Evolutionary conservation across 1,140 invertebrate species (phyloP), one percentile per base, ranked within the genome.

Genomic region (Pseudomyrmex concolor): DNA sequence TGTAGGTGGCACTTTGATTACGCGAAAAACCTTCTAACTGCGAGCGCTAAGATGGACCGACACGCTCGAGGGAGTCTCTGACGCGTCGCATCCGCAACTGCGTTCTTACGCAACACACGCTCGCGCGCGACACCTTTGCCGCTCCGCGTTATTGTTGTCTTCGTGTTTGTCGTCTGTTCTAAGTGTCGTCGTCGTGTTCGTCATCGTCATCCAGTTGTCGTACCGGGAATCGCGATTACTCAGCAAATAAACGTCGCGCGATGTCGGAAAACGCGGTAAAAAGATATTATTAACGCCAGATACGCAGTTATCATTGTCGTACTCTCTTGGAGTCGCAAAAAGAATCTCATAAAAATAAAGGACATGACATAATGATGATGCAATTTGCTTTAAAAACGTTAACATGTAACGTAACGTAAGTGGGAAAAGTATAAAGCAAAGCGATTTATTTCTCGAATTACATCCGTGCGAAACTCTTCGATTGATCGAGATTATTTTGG

Each of bases 31-130:
- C 19, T 64, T 66, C 71, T 55, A 50, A 82, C 80, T 50, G 83
- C 83, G 54, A 12, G 62, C 34, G 63, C 57, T 66, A 89, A 87
- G 84, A 91, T 87, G 86, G 77, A 88, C 86, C 73, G 90, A 86
- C 85, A 91, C 89, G 90, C 89, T 91, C 84, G 84, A 89, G 81
- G 83, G 84, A 90, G 19, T 68, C 76, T 82, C 90, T 90, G 89
- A 90, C 84, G 87, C 89, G 89, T 88, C 89, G 89, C 86, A 90
- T 90, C 90, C 90, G 89, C 83, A 84, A 67, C 76, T 67, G 63
- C 67, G 73, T 54, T 86, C 83, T 89, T 87, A 89, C 87, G 70
- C 89, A 87, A 89, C 34, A 34, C 34, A 34, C 83, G 66, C 22
- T 71, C 51, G n/a, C 80, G 54, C 84, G 60, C 71, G 77, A 76